These are phyloP conservation scores for Celastrina argiolus DNA, from an alignment of 2,888 invertebrate genomes.

Conservation along the genomic window DNA sequence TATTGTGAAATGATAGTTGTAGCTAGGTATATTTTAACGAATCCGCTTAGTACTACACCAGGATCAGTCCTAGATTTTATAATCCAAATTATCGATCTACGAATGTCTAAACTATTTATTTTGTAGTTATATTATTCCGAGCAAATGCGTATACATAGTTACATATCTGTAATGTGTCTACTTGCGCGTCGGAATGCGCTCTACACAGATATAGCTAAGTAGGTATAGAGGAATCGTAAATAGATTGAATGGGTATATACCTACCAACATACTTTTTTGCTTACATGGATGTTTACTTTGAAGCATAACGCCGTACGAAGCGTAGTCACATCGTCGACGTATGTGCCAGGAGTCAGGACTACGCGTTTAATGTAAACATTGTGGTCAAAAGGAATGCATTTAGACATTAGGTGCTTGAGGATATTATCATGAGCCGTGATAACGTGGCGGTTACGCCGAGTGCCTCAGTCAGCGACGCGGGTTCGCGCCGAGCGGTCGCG, in stretches of 20 bases:
- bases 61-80: background rate
- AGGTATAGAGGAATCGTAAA: conserved; percentile 71
- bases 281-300: conserved; percentile 56
- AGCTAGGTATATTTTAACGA: no score
- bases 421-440: conserved; percentile 79
- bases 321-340: conserved; percentile 47
- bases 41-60: background rate
- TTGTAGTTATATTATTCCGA: conserved; percentile 34
- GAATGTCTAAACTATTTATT: background rate
- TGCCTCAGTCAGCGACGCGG: conserved; percentile 73
- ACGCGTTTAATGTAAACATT: conserved; percentile 73
- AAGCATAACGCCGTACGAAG: conserved; percentile 53
- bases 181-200: conserved; percentile 70
- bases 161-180: conserved; percentile 51
- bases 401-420: conserved; percentile 70
- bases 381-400: conserved; percentile 71
- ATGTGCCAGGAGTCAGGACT: conserved; percentile 41
- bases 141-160: conserved; percentile 42
- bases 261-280: conserved; percentile 65
- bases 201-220: conserved; percentile 53
- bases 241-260: conserved; percentile 73
- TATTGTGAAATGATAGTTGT: no score
- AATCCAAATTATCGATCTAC: background rate
- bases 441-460: conserved; percentile 67
- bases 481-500: conserved; percentile 74